Evolutionary conservation across 2,888 invertebrate genomes (phyloP).

Genomic region (Galeruca laticollis): DNA sequence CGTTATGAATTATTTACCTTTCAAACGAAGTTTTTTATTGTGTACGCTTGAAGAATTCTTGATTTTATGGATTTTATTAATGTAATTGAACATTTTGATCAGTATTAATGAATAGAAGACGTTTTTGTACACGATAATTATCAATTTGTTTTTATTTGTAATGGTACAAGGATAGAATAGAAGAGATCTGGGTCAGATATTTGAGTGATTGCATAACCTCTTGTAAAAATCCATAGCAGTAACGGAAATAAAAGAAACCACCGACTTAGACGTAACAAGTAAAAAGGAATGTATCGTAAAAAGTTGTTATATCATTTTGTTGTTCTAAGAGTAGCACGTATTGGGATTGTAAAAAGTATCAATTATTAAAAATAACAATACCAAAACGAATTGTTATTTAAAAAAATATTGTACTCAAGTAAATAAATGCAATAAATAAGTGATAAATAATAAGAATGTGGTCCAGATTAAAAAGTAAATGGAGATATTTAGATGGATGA

Average conservation of each 20-base stretch:
- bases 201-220: not conserved
- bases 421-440: too few relatives aligned
- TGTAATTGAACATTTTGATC: not conserved
- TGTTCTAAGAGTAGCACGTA: conserved; percentile 23
- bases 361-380: too few relatives aligned
- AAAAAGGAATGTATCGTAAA: not conserved
- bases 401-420: too few relatives aligned
- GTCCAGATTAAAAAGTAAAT: too few relatives aligned
- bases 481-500: too few relatives aligned
- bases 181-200: conserved; percentile 1
- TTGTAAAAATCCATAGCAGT: not conserved
- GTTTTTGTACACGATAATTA: not conserved
- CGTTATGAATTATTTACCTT: not conserved
- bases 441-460: too few relatives aligned
- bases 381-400: too few relatives aligned
- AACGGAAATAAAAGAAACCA: not conserved
- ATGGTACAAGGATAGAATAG: not conserved
- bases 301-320: not conserved
- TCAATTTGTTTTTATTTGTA: not conserved
- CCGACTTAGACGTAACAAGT: not conserved
- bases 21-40: not conserved
- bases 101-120: not conserved
- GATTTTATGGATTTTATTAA: not conserved
- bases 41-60: not conserved
- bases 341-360: too few relatives aligned